Evolutionary conservation across 1,140 invertebrate genomes (phyloP).

Genomic region (Mercenaria mercenaria): DNA sequence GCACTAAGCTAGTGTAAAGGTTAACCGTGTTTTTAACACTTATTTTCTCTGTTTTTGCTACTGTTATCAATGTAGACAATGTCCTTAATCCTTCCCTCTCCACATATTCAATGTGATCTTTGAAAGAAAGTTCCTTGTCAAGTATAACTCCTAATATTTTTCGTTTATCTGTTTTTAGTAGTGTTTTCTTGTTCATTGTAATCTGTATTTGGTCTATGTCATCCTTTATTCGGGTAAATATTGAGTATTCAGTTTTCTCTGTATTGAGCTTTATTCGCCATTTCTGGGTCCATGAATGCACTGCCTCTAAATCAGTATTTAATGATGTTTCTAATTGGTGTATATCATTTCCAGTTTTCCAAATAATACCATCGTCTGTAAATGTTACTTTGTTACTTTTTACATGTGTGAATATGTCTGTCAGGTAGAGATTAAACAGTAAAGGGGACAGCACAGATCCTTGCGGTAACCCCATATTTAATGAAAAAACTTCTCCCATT

Average conservation of each 20-base stretch:
- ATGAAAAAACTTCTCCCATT: not conserved
- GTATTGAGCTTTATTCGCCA: no score
- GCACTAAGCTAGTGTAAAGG: conserved; percentile 16
- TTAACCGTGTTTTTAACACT: not conserved
- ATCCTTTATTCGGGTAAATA: no score
- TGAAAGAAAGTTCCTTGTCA: conserved; percentile 33
- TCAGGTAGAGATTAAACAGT: conserved; percentile 41
- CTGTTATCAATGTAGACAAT: not conserved
- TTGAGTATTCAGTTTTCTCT: no score
- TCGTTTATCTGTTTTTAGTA: not conserved
- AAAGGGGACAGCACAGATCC: not conserved
- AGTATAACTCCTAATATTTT: conserved; percentile 30
- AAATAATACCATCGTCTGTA: no score
- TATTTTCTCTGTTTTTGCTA: conserved; percentile 1
- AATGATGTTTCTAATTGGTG: no score
- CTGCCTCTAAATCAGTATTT: no score
- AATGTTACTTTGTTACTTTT: not conserved
- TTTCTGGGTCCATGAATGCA: no score
- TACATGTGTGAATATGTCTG: not conserved
- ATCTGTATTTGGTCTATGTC: no score
- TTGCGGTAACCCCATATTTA: conserved; percentile 11
- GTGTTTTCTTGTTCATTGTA: not conserved
- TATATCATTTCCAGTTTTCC: no score
- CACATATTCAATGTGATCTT: not conserved
- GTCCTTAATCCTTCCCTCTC: not conserved